Evolutionary conservation across 2,113 vertebrate genomes (phyloP), one percentile per base, ranked within the genome.

Genomic region (Himantopus leucocephalus): DNA sequence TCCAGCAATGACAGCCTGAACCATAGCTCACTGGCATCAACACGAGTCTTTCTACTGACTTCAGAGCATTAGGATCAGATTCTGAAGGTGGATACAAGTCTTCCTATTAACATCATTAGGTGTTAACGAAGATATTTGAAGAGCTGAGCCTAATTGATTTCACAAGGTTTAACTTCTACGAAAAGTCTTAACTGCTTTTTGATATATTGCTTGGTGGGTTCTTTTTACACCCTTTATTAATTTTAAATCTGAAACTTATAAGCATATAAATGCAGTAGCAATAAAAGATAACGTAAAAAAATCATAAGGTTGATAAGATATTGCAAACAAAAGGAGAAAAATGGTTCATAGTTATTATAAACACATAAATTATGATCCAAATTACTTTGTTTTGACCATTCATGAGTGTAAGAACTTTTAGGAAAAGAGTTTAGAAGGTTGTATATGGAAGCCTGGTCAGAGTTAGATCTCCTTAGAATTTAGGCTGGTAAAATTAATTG

Each of bases 231-330:
- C 27, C 66, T 85, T 94, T 90, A 88, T 91, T 94, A 90, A 96
- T 90, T 88, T 93, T 66, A 94, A 96, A 85, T 85, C 59, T 82
- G 53, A 85, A 91, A 94, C 74, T 90, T 91, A 64, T n/a, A 96
- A 82, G 81, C 53, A 78, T 88, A 48, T 73, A 93, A 95, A 88
- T 73, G 67, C 39, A 53, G 24, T 73, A 60, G 35, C 2, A 4
- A 85, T 95, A 93, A 90, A 91, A 94, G 35, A 90, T 62, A 81
- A 43, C 47, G 75, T 60, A 90, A 95, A 94, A 93, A 37, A 91
- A 85, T 92, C 60, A 52, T 78, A 91, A 76, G 66, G 92, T 32
- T 85, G 48, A 56, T 88, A 95, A 90, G 58, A 62, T 48, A 66
- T 26, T 76, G 62, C 66, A 96, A 91, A 85, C 55, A 64, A 93